Base-by-base conservation (phyloP, 2,113 vertebrate species). In the Anser cygnoides region DNA sequence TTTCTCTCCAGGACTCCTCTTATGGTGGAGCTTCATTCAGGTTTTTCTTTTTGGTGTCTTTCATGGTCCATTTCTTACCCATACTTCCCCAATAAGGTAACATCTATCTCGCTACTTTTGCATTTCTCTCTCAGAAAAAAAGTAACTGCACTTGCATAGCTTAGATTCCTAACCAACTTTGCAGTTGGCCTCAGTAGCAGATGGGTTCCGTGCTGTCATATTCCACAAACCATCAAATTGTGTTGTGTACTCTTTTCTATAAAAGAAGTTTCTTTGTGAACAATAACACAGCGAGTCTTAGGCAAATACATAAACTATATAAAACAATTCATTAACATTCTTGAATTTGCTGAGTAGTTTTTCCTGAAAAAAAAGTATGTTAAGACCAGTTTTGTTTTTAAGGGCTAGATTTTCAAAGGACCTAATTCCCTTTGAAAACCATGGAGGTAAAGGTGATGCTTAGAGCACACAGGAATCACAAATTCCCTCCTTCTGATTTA, bases 171-270 rank as follows among this genome's bases (percentile, higher is more conserved):
- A 80, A 89, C 31, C 61, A 77, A 13, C 74, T 20, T 83, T 90
- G 68, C 58, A 90, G 66, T 49, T 91, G 58, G 74, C 61, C 80
- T 92, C 83, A 93, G 72, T 74, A 92, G 77, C 88, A 89, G 85
- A 85, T 95, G 93, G 68, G 29, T 88, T 95, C 82, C 90, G 79
- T 76, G 52, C 72, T 95, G 79, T 89, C 68, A 31, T 86, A 84
- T 86, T 93, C 72, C 33, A 46, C 43, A 86, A 86, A 74, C 55
- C 2, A 2, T 72, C 72, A 71, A 86, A 72, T 49, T 84, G 35
- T 39, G 74, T 54, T 84, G 31, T 59, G 13, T 59, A 25, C 92
- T 84, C 66, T 78, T 93, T 92, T 94, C 90, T 61, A 59, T 65
- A 21, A 75, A 84, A 94, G 16, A 93, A 80, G 59, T 85, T 83